phyloP scores from a whole-genome alignment of 2,888 invertebrate genomes.

The Sthenelais limicola region DNA sequence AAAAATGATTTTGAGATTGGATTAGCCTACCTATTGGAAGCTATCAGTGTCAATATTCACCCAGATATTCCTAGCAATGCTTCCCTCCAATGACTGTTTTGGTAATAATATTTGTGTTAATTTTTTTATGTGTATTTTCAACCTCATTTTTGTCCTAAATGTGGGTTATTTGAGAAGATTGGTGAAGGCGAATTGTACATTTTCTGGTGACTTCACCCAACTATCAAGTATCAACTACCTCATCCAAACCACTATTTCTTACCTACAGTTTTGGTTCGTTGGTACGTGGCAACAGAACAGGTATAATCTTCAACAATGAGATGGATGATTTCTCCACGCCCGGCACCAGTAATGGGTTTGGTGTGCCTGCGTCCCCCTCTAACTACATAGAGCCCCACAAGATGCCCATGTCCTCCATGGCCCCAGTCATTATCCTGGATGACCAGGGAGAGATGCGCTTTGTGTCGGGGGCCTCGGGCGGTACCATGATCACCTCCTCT shows the following conservation, averaged over 20 bases:
- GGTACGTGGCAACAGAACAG: slow-evolving; percentile 73
- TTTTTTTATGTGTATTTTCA: no score
- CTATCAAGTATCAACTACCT: no score
- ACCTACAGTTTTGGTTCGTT: slow-evolving; percentile 85
- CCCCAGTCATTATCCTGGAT: slow-evolving; percentile 84
- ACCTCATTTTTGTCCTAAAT: no score
- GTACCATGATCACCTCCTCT: slow-evolving; percentile 89
- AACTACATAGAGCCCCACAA: slow-evolving; percentile 88
- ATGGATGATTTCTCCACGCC: slow-evolving; percentile 93
- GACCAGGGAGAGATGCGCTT: slow-evolving; percentile 78
- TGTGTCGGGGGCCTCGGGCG: slow-evolving; percentile 89
- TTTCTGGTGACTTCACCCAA: no score
- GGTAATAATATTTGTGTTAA: no score
- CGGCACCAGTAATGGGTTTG: slow-evolving; percentile 67
- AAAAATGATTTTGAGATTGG: no score
- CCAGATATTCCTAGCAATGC: no score
- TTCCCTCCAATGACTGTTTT: no score
- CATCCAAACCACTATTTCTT: background rate
- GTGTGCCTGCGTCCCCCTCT: slow-evolving; percentile 80
- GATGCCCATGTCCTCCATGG: slow-evolving; percentile 92
- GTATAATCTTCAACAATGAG: slow-evolving; percentile 90
- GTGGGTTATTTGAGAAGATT: no score
- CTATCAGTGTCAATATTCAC: no score
- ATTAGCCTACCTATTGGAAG: no score
- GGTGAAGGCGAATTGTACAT: no score